Conservation (phyloP, 2,888 invertebrate genomes). For the Eueremaeus valkanovi region DNA sequence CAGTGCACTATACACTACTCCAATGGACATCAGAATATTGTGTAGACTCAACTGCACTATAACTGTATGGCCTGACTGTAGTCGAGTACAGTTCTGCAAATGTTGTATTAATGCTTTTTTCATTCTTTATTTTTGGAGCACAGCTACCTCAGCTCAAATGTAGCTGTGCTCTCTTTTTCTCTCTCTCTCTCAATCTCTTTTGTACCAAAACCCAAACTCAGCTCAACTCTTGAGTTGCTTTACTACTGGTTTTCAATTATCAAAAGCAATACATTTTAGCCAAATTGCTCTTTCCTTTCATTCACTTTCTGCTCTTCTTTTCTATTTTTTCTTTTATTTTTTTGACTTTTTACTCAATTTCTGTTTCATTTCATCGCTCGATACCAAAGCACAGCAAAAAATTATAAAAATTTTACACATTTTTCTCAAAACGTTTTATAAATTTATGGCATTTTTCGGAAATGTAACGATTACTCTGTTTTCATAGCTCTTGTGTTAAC, state of each 20-base stretch:
- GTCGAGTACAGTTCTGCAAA: background rate
- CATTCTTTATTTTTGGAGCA: background rate
- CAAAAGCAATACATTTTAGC: slow-evolving; percentile 21
- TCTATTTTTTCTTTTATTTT: background rate
- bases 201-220: background rate
- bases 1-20: too few species aligned
- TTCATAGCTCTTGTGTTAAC: slow-evolving; percentile 26
- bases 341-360: background rate
- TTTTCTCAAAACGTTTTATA: background rate
- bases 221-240: slow-evolving; percentile 22
- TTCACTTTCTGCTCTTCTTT: background rate
- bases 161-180: background rate
- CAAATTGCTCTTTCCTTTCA: slow-evolving; percentile 1
- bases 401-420: background rate
- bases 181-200: background rate
- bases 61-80: background rate
- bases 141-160: slow-evolving; percentile 20
- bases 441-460: background rate
- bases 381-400: background rate
- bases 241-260: slow-evolving; percentile 2
- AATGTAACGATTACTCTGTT: background rate
- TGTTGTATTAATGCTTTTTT: slow-evolving; percentile 18
- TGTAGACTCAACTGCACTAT: background rate
- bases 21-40: slow-evolving; percentile 5
- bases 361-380: background rate